Percentiles rank a stretch among this genome's conserved stretches.
Evolutionary conservation across 2,797 vertebrate genomes (phyloP).

Genomic region (Clarias laeviceps): DNA sequence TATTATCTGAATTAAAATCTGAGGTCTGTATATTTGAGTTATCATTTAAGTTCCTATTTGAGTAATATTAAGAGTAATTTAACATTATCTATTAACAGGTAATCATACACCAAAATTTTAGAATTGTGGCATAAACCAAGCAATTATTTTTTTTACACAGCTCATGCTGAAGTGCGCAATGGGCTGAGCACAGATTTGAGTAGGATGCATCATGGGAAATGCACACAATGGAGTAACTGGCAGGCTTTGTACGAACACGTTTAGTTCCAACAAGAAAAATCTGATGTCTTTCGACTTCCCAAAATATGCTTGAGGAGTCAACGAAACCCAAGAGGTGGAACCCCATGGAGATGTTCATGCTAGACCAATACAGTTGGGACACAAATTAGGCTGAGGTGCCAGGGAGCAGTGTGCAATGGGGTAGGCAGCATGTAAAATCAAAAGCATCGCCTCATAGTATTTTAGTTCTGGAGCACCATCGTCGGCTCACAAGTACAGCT

Average conservation of each 20-base stretch:
- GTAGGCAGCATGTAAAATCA: background rate
- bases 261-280: constrained; percentile 22
- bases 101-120: background rate
- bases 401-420: background rate
- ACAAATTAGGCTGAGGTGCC: background rate
- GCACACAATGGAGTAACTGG: constrained; percentile 12
- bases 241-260: constrained; percentile 1
- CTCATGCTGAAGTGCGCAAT: background rate
- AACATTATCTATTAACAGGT: background rate
- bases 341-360: background rate
- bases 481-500: constrained; percentile 69
- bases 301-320: constrained; percentile 15
- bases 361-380: constrained; percentile 1
- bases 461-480: constrained; percentile 72
- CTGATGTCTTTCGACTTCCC: background rate
- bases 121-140: background rate
- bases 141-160: background rate
- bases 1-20: background rate
- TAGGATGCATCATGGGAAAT: constrained; percentile 32
- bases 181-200: constrained; percentile 8
- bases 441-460: background rate
- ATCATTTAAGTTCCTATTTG: background rate
- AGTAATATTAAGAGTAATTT: background rate
- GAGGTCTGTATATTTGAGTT: background rate
- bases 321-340: background rate